Evolutionary conservation across 2,113 vertebrate species (phyloP).

Genomic region (Murina feae): DNA sequence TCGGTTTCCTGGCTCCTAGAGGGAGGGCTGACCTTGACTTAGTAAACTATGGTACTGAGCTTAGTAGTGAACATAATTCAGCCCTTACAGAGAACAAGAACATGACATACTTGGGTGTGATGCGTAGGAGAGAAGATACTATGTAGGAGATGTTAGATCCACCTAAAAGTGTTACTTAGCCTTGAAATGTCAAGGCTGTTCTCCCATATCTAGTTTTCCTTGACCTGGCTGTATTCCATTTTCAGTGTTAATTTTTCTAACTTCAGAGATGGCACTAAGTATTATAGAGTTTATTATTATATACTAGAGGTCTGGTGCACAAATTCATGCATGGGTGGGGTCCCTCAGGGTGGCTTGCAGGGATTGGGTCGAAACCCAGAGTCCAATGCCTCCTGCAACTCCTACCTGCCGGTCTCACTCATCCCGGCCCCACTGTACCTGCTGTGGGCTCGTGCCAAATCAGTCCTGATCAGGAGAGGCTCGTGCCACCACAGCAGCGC

Average conservation of each 20-base stretch:
- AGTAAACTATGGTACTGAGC: constrained; percentile 40
- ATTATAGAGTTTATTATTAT: constrained; percentile 6
- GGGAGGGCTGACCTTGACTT: constrained; percentile 66
- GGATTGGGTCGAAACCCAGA: too few relatives aligned
- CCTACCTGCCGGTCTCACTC: too few relatives aligned
- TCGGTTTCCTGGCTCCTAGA: constrained; percentile 55
- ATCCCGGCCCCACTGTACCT: too few relatives aligned
- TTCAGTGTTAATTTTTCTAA: constrained; percentile 44
- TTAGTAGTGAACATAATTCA: constrained; percentile 35
- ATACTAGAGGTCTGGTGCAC: too few relatives aligned
- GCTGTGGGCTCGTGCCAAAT: too few relatives aligned
- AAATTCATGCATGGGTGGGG: too few relatives aligned
- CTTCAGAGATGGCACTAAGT: constrained; percentile 14
- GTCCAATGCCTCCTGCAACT: too few relatives aligned
- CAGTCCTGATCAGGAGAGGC: too few relatives aligned
- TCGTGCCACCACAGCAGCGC: too few relatives aligned
- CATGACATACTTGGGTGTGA: neutral
- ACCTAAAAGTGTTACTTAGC: neutral
- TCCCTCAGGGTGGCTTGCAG: too few relatives aligned
- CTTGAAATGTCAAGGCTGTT: constrained; percentile 1
- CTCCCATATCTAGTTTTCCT: constrained; percentile 18
- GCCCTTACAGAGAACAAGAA: neutral
- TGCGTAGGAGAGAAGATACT: neutral
- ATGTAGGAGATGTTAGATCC: neutral
- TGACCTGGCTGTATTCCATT: neutral